These are phyloP conservation scores for Ictidomys tridecemlineatus DNA, from an alignment of 2,113 vertebrate genomes.

Conservation along the genomic window DNA sequence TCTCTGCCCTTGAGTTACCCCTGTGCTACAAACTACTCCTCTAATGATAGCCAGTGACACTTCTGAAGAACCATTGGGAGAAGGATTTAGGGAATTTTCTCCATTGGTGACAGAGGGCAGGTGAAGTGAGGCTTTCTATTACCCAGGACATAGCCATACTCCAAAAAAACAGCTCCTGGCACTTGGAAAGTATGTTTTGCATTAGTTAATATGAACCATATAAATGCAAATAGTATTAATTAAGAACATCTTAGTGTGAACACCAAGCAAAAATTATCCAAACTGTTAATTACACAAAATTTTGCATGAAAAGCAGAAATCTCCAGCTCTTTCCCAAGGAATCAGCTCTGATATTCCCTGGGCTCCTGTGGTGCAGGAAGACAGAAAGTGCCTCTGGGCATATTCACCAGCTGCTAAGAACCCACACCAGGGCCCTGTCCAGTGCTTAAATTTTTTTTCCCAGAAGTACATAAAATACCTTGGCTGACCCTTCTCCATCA, in stretches of 20 bases:
- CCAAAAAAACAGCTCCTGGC: conserved; percentile 4
- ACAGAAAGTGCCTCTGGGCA: conserved; percentile 55
- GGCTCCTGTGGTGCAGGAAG: conserved; percentile 6
- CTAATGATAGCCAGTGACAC: background rate
- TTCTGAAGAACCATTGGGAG: background rate
- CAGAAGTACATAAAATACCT: conserved; percentile 63
- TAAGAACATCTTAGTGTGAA: conserved; percentile 43
- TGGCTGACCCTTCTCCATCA: conserved; percentile 71
- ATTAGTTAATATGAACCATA: conserved; percentile 42
- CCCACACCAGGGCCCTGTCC: conserved; percentile 5
- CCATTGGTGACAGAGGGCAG: background rate
- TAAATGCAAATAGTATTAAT: conserved; percentile 55
- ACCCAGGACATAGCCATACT: background rate
- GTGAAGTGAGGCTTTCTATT: background rate
- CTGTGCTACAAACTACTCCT: background rate
- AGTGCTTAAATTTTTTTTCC: background rate
- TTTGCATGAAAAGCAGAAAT: conserved; percentile 3
- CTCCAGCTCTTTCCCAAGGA: background rate
- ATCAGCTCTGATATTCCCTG: conserved; percentile 31
- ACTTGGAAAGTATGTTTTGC: background rate
- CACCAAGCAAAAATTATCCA: conserved; percentile 42
- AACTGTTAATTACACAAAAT: conserved; percentile 45
- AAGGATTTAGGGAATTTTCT: background rate
- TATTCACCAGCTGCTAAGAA: conserved; percentile 29
- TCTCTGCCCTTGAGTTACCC: background rate